These are phyloP conservation scores for Hipparchia sbordonii DNA, from an alignment of 2,888 invertebrate genomes.

Conservation along the genomic window DNA sequence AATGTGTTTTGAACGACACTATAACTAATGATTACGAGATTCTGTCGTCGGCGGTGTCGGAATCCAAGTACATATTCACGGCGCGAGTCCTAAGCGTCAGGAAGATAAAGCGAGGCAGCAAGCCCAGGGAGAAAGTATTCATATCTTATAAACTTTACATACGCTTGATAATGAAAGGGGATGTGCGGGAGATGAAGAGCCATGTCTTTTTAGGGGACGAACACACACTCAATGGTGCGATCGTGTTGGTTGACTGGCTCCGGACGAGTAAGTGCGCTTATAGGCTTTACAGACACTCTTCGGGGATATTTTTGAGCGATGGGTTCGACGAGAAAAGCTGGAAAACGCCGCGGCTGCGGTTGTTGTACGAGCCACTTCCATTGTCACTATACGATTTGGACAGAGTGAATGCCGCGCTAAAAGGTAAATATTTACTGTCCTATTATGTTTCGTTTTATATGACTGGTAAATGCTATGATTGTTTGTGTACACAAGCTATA, in stretches of 20 bases:
- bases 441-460: constrained; percentile 60
- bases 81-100: constrained; percentile 76
- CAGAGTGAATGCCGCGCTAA: constrained; percentile 79
- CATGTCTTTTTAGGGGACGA: constrained; percentile 71
- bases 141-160: constrained; percentile 76
- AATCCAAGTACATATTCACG: constrained; percentile 80
- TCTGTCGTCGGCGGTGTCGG: constrained; percentile 79
- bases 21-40: constrained; percentile 82
- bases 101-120: constrained; percentile 73
- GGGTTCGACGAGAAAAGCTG: constrained; percentile 66
- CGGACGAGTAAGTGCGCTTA: constrained; percentile 76
- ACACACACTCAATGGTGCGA: constrained; percentile 72
- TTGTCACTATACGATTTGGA: constrained; percentile 79
- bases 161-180: constrained; percentile 73
- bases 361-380: constrained; percentile 78
- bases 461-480: constrained; percentile 41
- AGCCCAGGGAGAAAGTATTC: constrained; percentile 68
- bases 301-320: constrained; percentile 78
- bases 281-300: constrained; percentile 76
- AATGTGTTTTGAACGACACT: constrained; percentile 81
- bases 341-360: constrained; percentile 65
- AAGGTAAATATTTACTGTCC: constrained; percentile 77
- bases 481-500: constrained; percentile 56
- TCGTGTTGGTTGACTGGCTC: constrained; percentile 76
- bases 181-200: constrained; percentile 67